These are phyloP conservation scores for Rhynchophorus ferrugineus DNA, from an alignment of 1,140 invertebrate genomes.

Conservation along the genomic window DNA sequence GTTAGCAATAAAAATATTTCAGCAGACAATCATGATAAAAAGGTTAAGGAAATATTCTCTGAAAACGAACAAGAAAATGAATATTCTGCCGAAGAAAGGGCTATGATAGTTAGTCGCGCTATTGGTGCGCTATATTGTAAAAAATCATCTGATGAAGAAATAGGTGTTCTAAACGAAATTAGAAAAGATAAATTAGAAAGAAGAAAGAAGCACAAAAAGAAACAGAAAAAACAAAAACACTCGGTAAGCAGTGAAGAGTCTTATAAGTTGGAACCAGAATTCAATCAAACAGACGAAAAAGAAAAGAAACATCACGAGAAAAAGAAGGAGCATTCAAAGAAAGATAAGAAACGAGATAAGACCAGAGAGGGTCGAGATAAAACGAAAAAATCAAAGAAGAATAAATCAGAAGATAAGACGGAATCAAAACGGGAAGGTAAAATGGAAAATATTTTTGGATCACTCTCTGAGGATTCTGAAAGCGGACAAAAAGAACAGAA, in stretches of 20 bases:
- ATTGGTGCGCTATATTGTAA: constrained; percentile 26
- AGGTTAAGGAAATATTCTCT: constrained; percentile 17
- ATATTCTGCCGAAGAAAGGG: constrained; percentile 28
- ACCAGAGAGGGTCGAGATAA: constrained; percentile 57
- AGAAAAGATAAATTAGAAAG: constrained; percentile 43
- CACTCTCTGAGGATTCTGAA: constrained; percentile 65
- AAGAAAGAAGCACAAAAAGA: constrained; percentile 75
- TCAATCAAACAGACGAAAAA: constrained; percentile 24
- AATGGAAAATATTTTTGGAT: constrained; percentile 83
- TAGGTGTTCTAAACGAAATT: constrained; percentile 41
- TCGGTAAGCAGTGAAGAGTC: constrained; percentile 53
- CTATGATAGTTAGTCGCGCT: constrained; percentile 33
- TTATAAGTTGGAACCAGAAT: constrained; percentile 37
- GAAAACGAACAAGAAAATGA: constrained; percentile 20
- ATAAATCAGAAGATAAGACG: constrained; percentile 32
- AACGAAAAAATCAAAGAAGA: constrained; percentile 52
- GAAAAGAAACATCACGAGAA: constrained; percentile 48
- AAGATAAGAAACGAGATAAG: constrained; percentile 65
- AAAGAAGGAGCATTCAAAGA: constrained; percentile 57
- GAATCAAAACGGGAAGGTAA: constrained; percentile 58
- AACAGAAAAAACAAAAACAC: constrained; percentile 68
- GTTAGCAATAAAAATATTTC: constrained; percentile 9
- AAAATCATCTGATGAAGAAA: constrained; percentile 26
- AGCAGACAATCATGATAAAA: constrained; percentile 7
- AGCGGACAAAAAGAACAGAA: constrained; percentile 28